Evolutionary conservation across 2,797 vertebrate genomes (phyloP).

Genomic region (Anguilla anguilla): DNA sequence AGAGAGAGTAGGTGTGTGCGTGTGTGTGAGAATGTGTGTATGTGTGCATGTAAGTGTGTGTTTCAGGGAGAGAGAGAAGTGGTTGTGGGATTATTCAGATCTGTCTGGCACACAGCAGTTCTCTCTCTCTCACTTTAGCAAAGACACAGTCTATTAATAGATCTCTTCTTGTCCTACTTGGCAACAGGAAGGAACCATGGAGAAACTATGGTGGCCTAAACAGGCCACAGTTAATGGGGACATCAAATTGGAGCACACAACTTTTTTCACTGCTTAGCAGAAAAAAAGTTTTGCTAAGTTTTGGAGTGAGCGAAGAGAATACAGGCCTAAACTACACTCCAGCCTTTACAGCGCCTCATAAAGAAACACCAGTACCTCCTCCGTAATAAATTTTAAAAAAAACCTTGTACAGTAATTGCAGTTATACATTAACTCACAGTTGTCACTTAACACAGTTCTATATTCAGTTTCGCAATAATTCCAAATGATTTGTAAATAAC

Average conservation of each 20-base stretch:
- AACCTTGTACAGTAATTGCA: background rate
- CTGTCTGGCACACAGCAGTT: conserved; percentile 71
- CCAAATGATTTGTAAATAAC: background rate
- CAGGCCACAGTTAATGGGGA: conserved; percentile 65
- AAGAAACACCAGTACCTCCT: background rate
- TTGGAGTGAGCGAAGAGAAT: background rate
- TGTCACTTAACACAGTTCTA: background rate
- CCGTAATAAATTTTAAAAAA: background rate
- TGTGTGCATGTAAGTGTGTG: too few species aligned
- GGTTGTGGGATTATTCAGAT: conserved; percentile 72
- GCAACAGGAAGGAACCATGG: conserved; percentile 77
- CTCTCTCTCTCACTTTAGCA: conserved; percentile 70
- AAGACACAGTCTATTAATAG: conserved; percentile 75
- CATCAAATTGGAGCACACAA: conserved; percentile 62
- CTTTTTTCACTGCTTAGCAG: conserved; percentile 35
- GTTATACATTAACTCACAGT: background rate
- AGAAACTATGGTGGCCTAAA: conserved; percentile 72
- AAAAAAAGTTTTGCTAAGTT: conserved; percentile 37
- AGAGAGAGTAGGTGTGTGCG: conserved; percentile 36
- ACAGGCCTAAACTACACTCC: background rate
- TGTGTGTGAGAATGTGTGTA: too few species aligned
- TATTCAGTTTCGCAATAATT: background rate
- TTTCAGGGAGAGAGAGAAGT: conserved; percentile 35
- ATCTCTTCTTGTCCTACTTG: conserved; percentile 78
- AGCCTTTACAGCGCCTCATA: background rate